These are phyloP conservation scores for Drosophila pegasa DNA, from an alignment of 2,888 invertebrate genomes.

Conservation along the genomic window DNA sequence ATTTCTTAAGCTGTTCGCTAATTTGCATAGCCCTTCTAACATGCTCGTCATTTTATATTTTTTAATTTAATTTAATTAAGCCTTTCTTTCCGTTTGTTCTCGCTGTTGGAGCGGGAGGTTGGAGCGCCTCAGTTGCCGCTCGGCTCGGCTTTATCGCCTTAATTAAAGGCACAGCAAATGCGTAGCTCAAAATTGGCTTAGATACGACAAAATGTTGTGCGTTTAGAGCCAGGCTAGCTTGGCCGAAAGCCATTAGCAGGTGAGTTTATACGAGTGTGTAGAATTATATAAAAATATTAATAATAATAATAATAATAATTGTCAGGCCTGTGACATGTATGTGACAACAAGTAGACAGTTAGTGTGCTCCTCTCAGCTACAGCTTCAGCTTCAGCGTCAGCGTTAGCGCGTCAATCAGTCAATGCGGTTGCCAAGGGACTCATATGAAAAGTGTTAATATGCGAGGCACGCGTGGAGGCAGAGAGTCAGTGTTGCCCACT, in stretches of 20 bases:
- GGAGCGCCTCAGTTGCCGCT: neutral
- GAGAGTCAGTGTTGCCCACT: too few relatives aligned
- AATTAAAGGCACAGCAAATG: neutral
- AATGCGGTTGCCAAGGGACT: slow-evolving; percentile 78
- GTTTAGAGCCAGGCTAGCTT: neutral
- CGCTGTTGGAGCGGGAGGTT: neutral
- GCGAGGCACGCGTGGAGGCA: slow-evolving; percentile 42
- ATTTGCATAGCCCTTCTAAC: slow-evolving; percentile 14
- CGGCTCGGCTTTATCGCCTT: slow-evolving; percentile 9
- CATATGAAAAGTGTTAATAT: slow-evolving; percentile 76
- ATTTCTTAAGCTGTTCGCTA: slow-evolving; percentile 14
- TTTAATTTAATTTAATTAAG: slow-evolving; percentile 4
- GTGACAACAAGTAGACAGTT: slow-evolving; percentile 11
- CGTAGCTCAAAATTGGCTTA: neutral
- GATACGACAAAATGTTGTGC: neutral
- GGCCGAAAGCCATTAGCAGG: too few relatives aligned
- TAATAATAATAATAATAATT: too few relatives aligned
- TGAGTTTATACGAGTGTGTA: too few relatives aligned
- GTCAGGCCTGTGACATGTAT: too few relatives aligned
- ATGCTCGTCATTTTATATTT: neutral
- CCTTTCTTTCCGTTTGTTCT: slow-evolving; percentile 8
- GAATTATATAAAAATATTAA: too few relatives aligned
- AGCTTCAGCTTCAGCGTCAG: slow-evolving; percentile 23
- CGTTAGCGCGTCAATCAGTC: slow-evolving; percentile 42
- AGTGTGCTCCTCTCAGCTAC: too few relatives aligned